phyloP scores from a whole-genome alignment of 1,140 invertebrate genomes.

The Acromyrmex charruanus region DNA sequence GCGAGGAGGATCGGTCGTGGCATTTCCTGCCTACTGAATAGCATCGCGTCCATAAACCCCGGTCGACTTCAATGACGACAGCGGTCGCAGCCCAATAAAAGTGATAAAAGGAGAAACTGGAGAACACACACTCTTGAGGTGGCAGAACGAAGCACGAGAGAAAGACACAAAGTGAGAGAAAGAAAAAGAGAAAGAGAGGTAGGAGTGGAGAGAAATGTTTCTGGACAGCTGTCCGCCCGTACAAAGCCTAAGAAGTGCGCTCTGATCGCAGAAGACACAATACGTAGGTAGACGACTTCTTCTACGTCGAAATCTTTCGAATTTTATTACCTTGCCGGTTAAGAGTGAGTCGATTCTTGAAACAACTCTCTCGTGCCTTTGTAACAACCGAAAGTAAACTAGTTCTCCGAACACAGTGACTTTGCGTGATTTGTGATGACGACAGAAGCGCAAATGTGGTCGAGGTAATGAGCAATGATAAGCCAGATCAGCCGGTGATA shows the following conservation, averaged over 20 bases:
- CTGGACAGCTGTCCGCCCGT: slow-evolving; percentile 20
- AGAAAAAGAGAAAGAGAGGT: not conserved
- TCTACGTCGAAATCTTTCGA: slow-evolving; percentile 3
- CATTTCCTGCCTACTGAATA: slow-evolving; percentile 71
- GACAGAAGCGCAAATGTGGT: not conserved
- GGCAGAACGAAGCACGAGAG: slow-evolving; percentile 11
- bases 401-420: not conserved
- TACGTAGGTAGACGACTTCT: slow-evolving; percentile 44
- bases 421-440: not conserved
- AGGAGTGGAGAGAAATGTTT: slow-evolving; percentile 46
- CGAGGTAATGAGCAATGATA: not conserved
- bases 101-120: slow-evolving; percentile 65
- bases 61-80: slow-evolving; percentile 64
- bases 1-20: slow-evolving; percentile 57
- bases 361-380: not conserved
- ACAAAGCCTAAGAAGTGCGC: slow-evolving; percentile 20
- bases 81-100: slow-evolving; percentile 68
- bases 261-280: slow-evolving; percentile 52
- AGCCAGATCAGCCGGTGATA: slow-evolving; percentile 11
- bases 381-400: slow-evolving; percentile 1
- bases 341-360: slow-evolving; percentile 26
- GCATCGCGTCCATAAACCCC: slow-evolving; percentile 69
- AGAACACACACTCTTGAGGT: slow-evolving; percentile 33
- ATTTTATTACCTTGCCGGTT: slow-evolving; percentile 53
- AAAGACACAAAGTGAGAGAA: slow-evolving; percentile 3